Conservation (phyloP, 2,888 invertebrate species). For the Andricus quercusramuli region DNA sequence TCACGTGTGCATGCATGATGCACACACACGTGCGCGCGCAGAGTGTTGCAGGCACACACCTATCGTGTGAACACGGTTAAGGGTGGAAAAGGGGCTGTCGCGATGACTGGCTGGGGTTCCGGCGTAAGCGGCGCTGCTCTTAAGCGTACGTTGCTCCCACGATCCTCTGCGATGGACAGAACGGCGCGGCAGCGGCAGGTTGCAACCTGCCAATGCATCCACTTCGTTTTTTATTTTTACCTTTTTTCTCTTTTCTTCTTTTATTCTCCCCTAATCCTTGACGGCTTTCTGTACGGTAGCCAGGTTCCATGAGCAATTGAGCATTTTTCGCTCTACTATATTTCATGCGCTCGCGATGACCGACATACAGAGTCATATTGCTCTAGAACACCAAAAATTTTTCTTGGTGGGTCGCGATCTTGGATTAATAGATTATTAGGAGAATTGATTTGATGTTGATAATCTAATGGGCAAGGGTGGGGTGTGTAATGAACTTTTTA, state of each 20-base stretch:
- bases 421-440: background rate
- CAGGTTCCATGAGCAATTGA: constrained; percentile 16
- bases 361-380: background rate
- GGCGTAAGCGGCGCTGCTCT: constrained; percentile 60
- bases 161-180: constrained; percentile 32
- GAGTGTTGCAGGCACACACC: constrained; percentile 49
- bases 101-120: constrained; percentile 57
- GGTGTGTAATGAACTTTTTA: background rate
- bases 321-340: background rate
- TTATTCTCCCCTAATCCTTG: background rate
- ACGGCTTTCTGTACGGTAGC: constrained; percentile 30
- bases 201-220: constrained; percentile 54
- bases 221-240: constrained; percentile 25
- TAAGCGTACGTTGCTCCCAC: constrained; percentile 62
- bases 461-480: background rate
- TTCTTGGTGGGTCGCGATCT: background rate
- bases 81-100: constrained; percentile 52
- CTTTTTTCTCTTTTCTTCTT: background rate
- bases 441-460: background rate
- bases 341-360: background rate
- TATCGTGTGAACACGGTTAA: constrained; percentile 55
- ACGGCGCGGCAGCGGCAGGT: constrained; percentile 44
- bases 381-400: background rate
- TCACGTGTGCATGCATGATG: background rate
- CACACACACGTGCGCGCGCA: constrained; percentile 40